Evolutionary conservation across 2,797 vertebrate species (phyloP), one percentile per base, ranked within the genome.

Genomic region (Poeciliopsis presidionis): DNA sequence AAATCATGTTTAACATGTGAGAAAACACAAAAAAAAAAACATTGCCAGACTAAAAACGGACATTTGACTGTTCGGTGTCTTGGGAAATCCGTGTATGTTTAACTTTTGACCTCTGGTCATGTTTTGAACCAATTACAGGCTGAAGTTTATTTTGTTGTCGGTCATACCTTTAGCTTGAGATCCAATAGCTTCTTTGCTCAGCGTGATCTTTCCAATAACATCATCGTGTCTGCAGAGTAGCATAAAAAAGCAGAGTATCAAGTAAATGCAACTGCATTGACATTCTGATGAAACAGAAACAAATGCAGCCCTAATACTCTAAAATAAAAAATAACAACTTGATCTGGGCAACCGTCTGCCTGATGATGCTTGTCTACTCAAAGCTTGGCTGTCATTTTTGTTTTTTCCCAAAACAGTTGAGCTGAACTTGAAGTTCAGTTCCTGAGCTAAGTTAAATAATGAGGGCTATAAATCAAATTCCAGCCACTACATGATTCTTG

Each of bases 181-280:
- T 0, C 94, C 91, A 65, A 99, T 97, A 43, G 91, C 91, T 46
- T 97, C 97, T 91, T 91, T 97, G 89, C 91, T 97, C 81, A 98
- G 95, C 0, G 92, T 96, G 85, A 98, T 96, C 92, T 98, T 98
- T 84, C 97, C 97, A 11, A 98, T 98, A 76, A 97, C 80, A n/a
- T 98, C 97, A 0, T 98, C 97, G 0, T 98, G 97, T 82, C 98
- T 98, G 84, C 28, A 59, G 41, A 81, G 63, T 86, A 43, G 77
- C 65, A 79, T 30, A 65, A 12, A 75, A 3, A 49, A 18, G 72
- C 2, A 36, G 43, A 67, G 80, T 30, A 67, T 81, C 43, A 84
- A 59, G 75, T 14, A 30, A 59, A 55, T n/a, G 4, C 45, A 28
- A 75, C 46, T 7, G 1, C 12, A 75, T 2, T 25, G n/a, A 72